phyloP scores from a whole-genome alignment of 2,888 invertebrate species.

The Hyalella azteca region DNA sequence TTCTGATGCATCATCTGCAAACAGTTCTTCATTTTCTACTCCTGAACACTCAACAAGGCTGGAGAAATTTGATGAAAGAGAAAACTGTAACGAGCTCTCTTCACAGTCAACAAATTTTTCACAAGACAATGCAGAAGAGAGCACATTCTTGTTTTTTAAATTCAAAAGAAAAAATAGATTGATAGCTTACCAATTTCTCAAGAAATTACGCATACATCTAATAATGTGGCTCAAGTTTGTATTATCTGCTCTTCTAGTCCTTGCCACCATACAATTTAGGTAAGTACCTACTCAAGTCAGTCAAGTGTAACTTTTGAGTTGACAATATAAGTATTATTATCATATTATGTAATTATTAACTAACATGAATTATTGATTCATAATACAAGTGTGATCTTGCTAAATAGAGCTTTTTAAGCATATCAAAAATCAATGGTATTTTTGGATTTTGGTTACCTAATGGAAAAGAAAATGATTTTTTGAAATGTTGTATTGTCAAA shows the following conservation, averaged over 20 bases:
- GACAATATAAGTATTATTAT: too few relatives aligned
- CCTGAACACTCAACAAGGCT: neutral
- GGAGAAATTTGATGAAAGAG: neutral
- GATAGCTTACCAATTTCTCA: neutral
- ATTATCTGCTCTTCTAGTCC: neutral
- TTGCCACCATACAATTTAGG: slow-evolving; percentile 3
- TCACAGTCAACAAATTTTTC: neutral
- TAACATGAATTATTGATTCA: too few relatives aligned
- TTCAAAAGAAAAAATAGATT: slow-evolving; percentile 1
- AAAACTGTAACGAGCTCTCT: neutral
- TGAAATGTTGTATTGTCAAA: too few relatives aligned
- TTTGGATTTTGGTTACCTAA: too few relatives aligned
- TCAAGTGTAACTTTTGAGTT: too few relatives aligned
- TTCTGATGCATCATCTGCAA: neutral
- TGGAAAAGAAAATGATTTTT: too few relatives aligned
- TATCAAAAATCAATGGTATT: too few relatives aligned
- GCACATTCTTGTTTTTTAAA: neutral
- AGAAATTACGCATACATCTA: neutral
- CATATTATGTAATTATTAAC: too few relatives aligned
- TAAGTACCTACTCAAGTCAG: too few relatives aligned
- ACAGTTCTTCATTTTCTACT: neutral
- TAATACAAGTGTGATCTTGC: too few relatives aligned
- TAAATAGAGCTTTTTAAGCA: too few relatives aligned
- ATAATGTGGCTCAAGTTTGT: slow-evolving; percentile 27
- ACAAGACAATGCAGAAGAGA: neutral